Base-by-base conservation (phyloP, 2,888 invertebrate species). In the Tipula unca region DNA sequence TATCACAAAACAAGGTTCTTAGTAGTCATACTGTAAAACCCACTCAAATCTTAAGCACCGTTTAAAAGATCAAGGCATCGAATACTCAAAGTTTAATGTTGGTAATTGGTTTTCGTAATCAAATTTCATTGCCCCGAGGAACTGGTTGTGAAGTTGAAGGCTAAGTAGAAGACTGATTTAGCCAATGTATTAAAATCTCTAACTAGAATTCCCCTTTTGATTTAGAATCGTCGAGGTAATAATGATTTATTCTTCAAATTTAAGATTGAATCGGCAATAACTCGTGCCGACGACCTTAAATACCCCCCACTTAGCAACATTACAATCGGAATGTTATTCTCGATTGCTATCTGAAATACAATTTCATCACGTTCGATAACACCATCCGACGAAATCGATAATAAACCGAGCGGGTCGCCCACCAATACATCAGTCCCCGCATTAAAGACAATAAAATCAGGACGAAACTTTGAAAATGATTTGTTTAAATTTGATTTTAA, bases 271-370 rank as follows among this genome's bases (percentile, higher is more conserved):
- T 95, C 94, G 0, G 97, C 96, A 86, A 97, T 97, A 87, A 97
- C 94, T 87, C 92, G 91, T 0, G 97, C 97, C 0, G 96, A 96
- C 87, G 92, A 92, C 87, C 93, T 93, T 87, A 95, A 92, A 90
- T 98, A 98, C 0, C 97, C 97, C 0, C 97, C 97, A 88, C 97
- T 97, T 0, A 96, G 96, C 25, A 97, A 90, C 97, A 97, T 97
- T 14, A 96, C 94, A 82, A 97, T 94, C 0, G 97, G 97, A 86
- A 96, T 94, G 36, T 92, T 90, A 20, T 92, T 90, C 5, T 92
- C 88, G 82, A 92, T 92, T 86, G 95, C 95, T 87, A 93, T 93
- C 87, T 93, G 91, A 89, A 97, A 98, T 0, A 98, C 96, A 83
- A 96, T 92, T 90, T 96, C 95, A 89, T 98, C 98, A 83, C 97